Evolutionary conservation across 2,113 vertebrate species (phyloP).

Genomic region (Mobula birostris): DNA sequence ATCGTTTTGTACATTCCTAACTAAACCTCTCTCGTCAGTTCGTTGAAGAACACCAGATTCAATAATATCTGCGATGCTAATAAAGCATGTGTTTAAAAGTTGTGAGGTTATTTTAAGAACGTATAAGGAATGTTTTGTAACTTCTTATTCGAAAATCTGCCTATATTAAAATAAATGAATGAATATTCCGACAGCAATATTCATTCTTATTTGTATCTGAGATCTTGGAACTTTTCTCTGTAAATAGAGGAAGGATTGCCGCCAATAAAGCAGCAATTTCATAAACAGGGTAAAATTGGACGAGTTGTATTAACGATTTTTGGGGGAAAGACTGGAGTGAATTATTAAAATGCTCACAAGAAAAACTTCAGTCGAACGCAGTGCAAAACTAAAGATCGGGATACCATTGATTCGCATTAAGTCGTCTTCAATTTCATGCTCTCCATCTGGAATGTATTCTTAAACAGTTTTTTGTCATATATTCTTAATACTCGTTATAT

Average conservation of each 20-base stretch:
- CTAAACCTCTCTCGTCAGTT: background rate
- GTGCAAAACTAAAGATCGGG: background rate
- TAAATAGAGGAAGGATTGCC: no score
- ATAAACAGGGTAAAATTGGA: background rate
- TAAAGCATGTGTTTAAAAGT: background rate
- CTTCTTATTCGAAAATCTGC: background rate
- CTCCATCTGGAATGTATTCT: no score
- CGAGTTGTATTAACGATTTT: background rate
- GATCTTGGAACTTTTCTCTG: background rate
- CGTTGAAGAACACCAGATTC: background rate
- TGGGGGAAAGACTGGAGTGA: background rate
- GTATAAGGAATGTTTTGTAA: background rate
- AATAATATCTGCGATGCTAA: background rate
- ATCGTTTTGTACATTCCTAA: background rate
- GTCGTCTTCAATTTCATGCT: background rate
- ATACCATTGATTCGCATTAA: background rate
- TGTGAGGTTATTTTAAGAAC: background rate
- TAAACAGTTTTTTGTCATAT: background rate
- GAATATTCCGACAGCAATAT: background rate
- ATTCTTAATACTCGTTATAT: no score
- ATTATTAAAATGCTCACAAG: no score
- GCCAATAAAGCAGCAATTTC: background rate
- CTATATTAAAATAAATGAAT: background rate
- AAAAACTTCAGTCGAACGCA: background rate
- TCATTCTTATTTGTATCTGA: background rate